phyloP scores from a whole-genome alignment of 2,888 invertebrate genomes.

The Ectropis crepuscularia region DNA sequence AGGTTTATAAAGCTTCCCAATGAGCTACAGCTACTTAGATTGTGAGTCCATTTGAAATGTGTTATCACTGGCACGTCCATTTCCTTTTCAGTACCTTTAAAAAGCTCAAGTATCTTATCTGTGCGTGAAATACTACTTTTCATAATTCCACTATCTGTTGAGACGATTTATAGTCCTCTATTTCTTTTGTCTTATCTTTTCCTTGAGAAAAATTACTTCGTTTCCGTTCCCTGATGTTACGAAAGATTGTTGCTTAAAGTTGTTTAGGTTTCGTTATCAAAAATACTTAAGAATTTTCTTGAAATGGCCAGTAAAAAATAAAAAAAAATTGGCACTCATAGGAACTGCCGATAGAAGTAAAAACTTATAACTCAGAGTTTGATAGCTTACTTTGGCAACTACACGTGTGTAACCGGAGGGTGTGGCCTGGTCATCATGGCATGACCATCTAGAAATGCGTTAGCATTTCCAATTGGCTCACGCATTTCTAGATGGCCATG shows the following conservation, averaged over 20 bases:
- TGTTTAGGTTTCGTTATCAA: not conserved
- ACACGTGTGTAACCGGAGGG: no score
- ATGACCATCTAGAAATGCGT: no score
- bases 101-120: conserved; percentile 40
- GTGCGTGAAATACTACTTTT: conserved; percentile 49
- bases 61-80: not conserved
- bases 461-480: no score
- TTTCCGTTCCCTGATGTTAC: conserved; percentile 27
- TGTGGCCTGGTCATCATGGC: no score
- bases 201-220: conserved; percentile 43
- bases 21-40: conserved; percentile 68
- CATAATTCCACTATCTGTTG: conserved; percentile 57
- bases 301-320: no score
- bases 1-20: conserved; percentile 55
- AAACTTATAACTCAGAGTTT: no score
- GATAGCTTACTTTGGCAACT: no score
- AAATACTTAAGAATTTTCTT: not conserved
- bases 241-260: conserved; percentile 23
- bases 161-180: conserved; percentile 50
- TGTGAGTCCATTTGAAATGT: conserved; percentile 59
- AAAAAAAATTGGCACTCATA: no score
- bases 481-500: no score
- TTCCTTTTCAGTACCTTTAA: not conserved
- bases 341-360: no score
- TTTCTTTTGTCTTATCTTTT: conserved; percentile 54